Base-by-base conservation (phyloP, 2,888 invertebrate species). In the Congeria kusceri region DNA sequence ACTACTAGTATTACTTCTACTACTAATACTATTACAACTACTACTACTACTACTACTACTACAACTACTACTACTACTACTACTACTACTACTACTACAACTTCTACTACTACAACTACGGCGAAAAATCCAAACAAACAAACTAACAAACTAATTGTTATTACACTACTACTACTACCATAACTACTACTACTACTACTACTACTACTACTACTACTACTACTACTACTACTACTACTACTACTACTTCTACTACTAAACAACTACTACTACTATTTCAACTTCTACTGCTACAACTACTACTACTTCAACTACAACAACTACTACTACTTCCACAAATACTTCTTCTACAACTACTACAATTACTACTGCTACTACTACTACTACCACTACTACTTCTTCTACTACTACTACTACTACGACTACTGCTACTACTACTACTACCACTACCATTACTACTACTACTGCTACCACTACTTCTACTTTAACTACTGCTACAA, bases 31-130 rank as follows among this genome's bases (percentile, higher is more conserved):
- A 18, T 18, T 29, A 32, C 61, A 28, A 20, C 9, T 49, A 49
- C 49, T 49, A 49, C 49, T 61, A 29, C 61, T 61, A 20, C 61
- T 61, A 32, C 61, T 61, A 20, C 61, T 61, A 29, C 61, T 61
- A 61, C 61, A 28, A n/a, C 32, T 29, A 11, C 32, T 29, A 29
- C 61, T 61, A 20, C 61, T 61, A 29, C 61, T 61, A 32, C 61
- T 61, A 29, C 61, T 61, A 20, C 61, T 61, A n/a, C 61, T 61
- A 61, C 61, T 61, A 61, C 61, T 61, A 29, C 61, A 9, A 59
- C 59, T 59, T 25, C 25, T 23, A 59, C 59, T 59, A 25, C 59
- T 59, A 25, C 25, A 25, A 25, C 59, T 59, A 59, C 59, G 20
- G 5, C 27, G 5, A 23, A 7, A 9, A 25, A 23, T 59, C 3